Conservation (phyloP, 2,888 invertebrate genomes). For the Orthosia gracilis region DNA sequence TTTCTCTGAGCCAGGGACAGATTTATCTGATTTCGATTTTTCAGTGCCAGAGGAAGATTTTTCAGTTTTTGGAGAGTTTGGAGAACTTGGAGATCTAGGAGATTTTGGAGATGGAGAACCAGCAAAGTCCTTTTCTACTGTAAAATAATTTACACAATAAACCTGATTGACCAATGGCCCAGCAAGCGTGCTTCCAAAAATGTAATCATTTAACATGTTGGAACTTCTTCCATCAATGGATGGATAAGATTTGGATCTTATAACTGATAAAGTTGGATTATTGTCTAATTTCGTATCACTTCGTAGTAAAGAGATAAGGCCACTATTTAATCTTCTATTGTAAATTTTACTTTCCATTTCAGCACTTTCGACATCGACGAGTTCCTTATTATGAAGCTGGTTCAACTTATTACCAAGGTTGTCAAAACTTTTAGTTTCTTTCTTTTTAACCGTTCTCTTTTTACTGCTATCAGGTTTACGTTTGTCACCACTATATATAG, state of each 20-base stretch:
- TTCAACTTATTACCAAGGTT: background rate
- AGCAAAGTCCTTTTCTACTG: conserved; percentile 75
- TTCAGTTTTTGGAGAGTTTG: conserved; percentile 11
- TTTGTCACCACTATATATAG: conserved; percentile 69
- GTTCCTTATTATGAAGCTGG: background rate
- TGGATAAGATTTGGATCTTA: conserved; percentile 76
- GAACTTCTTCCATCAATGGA: conserved; percentile 66
- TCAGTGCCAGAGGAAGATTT: conserved; percentile 36
- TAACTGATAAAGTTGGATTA: conserved; percentile 59
- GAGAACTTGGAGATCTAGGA: background rate
- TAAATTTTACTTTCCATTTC: background rate
- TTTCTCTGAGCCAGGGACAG: conserved; percentile 17
- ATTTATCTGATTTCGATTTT: conserved; percentile 63
- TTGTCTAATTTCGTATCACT: conserved; percentile 69
- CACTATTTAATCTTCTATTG: conserved; percentile 21
- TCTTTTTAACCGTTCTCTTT: conserved; percentile 10
- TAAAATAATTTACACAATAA: conserved; percentile 83
- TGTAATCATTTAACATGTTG: conserved; percentile 78
- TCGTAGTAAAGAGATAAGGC: conserved; percentile 64
- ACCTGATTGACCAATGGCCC: conserved; percentile 74
- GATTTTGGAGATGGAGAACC: conserved; percentile 31
- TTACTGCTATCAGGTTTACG: conserved; percentile 39
- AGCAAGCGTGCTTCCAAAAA: conserved; percentile 74
- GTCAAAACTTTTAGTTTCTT: background rate
- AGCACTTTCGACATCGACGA: background rate